Base-by-base conservation (phyloP, 2,113 vertebrate genomes). In the Ophthalmolycus amberensis region DNA sequence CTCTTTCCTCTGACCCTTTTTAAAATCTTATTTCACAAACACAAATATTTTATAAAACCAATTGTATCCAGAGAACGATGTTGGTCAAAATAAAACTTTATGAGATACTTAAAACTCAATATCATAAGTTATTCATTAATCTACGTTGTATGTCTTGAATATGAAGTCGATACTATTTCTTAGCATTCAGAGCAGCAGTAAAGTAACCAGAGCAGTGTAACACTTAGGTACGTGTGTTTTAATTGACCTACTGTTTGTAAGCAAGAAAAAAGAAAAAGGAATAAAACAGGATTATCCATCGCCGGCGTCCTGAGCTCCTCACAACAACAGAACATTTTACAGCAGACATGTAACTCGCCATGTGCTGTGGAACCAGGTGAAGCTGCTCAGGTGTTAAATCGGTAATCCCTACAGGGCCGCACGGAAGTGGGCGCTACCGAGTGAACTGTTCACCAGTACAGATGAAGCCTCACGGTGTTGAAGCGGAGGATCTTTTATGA, bases 171-270 rank as follows among this genome's bases (percentile, higher is more conserved):
- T 77, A 71, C 27, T 60, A 22, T 75, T 71, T 71, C 16, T 80
- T 54, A 81, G 82, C 73, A 80, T 91, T 90, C 88, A 88, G 80
- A 83, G 91, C 81, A 84, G 82, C 71, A 5, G 42, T 60, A 37
- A 54, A 77, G 73, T 9, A 73, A 64, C 65, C 60, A 62, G 40
- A 67, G 73, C 72, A 42, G 64, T 64, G 84, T 65, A 77, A 87
- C 83, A 54, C 64, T 18, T 32, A 22, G 46, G 48, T 63, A 73
- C 42, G 22, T 48, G 40, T 77, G 42, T 72, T 79, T 85, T 66
- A 72, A 72, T 59, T 89, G 85, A 91, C 90, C 82, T 90, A 81
- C 70, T 81, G 70, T 64, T 74, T 58, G 18, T n/a, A 65, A 73
- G 73, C 16, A 75, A 75, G n/a, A 40, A 59, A 25, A 72, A 60